These are phyloP conservation scores for Stomorhina lunata DNA, from an alignment of 2,888 invertebrate species.

Conservation along the genomic window DNA sequence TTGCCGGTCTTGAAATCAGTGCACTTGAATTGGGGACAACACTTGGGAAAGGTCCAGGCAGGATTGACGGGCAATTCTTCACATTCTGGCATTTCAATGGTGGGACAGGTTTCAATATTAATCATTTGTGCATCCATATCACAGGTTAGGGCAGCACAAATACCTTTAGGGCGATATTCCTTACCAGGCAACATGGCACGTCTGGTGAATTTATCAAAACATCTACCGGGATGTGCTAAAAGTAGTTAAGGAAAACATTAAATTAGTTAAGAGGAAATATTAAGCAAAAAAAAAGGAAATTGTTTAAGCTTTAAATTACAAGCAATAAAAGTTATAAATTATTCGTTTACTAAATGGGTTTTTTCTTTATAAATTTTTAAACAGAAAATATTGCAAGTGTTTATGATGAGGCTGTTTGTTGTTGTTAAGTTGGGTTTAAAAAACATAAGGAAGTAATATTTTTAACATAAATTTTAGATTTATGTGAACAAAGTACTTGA, in stretches of 20 bases:
- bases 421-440: not conserved
- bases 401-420: not conserved
- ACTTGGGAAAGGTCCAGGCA: conserved; percentile 78
- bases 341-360: conserved; percentile 39
- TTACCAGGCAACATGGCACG: conserved; percentile 77
- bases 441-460: conserved; percentile 36
- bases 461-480: not conserved
- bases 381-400: not conserved
- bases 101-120: conserved; percentile 79
- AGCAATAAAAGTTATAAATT: not conserved
- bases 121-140: conserved; percentile 75
- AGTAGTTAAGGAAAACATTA: conserved; percentile 57
- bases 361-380: conserved; percentile 6
- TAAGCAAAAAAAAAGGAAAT: conserved; percentile 16
- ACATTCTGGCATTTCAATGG: conserved; percentile 78
- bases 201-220: conserved; percentile 78
- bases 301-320: conserved; percentile 5
- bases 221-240: conserved; percentile 78
- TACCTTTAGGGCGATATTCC: conserved; percentile 79
- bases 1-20: conserved; percentile 78
- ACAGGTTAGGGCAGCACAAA: conserved; percentile 78
- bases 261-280: conserved; percentile 64
- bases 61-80: conserved; percentile 77
- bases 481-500: too few species aligned
- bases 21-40: conserved; percentile 78